Evolutionary conservation across 2,888 invertebrate species (phyloP).

Genomic region (Blomia tropicalis): DNA sequence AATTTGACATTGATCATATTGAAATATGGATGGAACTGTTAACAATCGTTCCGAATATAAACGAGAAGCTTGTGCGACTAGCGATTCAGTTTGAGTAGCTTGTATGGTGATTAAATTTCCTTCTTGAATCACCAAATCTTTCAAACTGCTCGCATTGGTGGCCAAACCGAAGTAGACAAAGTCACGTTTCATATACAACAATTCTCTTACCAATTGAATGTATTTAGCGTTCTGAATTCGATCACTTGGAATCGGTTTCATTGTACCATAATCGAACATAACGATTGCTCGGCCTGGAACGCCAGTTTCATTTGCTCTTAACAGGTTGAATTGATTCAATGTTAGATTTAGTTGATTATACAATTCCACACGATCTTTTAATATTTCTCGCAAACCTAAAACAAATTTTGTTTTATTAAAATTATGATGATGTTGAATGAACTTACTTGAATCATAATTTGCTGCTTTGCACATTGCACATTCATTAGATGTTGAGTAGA

Average conservation of each 20-base stretch:
- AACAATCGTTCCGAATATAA: slow-evolving; percentile 21
- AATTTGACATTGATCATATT: slow-evolving; percentile 26
- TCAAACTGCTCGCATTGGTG: neutral
- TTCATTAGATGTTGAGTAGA: slow-evolving; percentile 19
- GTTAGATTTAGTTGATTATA: slow-evolving; percentile 20
- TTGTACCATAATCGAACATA: slow-evolving; percentile 20
- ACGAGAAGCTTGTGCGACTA: slow-evolving; percentile 7
- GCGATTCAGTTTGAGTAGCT: neutral
- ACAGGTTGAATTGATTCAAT: slow-evolving; percentile 18
- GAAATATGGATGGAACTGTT: slow-evolving; percentile 27
- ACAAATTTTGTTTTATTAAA: neutral
- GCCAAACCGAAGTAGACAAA: slow-evolving; percentile 8
- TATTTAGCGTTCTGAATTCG: slow-evolving; percentile 16
- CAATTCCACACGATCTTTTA: slow-evolving; percentile 1
- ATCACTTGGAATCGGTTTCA: slow-evolving; percentile 4
- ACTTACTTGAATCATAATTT: slow-evolving; percentile 19
- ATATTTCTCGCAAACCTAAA: neutral
- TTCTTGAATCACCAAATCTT: slow-evolving; percentile 15
- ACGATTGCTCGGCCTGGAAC: slow-evolving; percentile 21
- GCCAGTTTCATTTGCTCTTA: neutral
- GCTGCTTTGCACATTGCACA: slow-evolving; percentile 20
- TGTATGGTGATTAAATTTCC: slow-evolving; percentile 12
- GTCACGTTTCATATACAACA: slow-evolving; percentile 19
- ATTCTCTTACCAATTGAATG: neutral
- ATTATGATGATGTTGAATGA: neutral